These are phyloP conservation scores for Cygnus olor DNA, from an alignment of 2,797 vertebrate genomes.

Conservation along the genomic window DNA sequence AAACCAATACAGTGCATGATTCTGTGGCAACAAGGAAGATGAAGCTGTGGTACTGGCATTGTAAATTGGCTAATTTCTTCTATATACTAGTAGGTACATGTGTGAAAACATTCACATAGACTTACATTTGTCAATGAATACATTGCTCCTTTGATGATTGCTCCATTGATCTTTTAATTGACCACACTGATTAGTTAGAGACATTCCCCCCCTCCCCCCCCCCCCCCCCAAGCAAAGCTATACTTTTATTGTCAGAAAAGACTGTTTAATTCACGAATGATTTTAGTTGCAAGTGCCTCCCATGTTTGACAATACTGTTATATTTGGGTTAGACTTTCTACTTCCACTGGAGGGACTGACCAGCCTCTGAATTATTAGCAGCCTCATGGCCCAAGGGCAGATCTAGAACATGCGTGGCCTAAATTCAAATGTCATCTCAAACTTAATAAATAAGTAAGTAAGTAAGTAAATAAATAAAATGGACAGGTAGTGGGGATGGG, in stretches of 20 bases:
- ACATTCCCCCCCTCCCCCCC: fast-evolving
- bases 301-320: background rate
- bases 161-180: background rate
- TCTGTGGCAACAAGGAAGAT: background rate
- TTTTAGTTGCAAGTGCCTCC: background rate
- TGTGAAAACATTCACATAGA: background rate
- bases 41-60: background rate
- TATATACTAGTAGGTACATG: background rate
- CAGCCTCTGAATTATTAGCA: background rate
- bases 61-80: background rate
- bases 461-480: too few species aligned
- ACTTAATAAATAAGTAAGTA: background rate
- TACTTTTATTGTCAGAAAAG: background rate
- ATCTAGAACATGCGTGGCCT: background rate
- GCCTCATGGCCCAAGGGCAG: background rate
- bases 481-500: background rate
- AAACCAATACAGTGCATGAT: background rate
- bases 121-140: background rate
- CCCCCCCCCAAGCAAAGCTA: background rate
- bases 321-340: background rate
- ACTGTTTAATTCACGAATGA: background rate
- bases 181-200: background rate
- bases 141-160: background rate
- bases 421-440: background rate
- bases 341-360: background rate